Evolutionary conservation across 2,888 invertebrate genomes (phyloP), one percentile per base, ranked within the genome.

Genomic region (Prosopocoilus inquinatus): DNA sequence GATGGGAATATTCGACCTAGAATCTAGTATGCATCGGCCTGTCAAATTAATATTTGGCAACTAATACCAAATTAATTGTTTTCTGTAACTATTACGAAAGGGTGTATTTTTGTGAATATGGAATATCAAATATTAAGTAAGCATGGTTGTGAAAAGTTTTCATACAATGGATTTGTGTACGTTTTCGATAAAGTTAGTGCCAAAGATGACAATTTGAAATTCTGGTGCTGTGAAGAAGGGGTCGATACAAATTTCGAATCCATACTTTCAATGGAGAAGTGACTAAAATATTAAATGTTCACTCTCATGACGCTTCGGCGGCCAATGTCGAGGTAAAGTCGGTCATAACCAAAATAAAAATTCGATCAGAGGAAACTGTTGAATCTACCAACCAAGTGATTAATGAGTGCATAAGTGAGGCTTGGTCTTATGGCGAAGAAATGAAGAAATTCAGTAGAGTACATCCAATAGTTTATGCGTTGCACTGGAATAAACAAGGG

Each of bases 161-260:
- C 3, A 9, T 3, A 51, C 12, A n/a, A 13, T 33, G 51, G 44
- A 28, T 46, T 12, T 45, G 32, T 45, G 15, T 12, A 46, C 33
- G 33, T 11, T n/a, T 46, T 46, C 9, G 46, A 46, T n/a, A 46
- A 46, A 20, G 12, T 28, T 46, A 11, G 11, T 46, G 33, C 28
- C 28, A 20, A 9, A n/a, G 35, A 35, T 28, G 43, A 52, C 9
- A 8, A 34, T 16, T 38, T 47, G 35, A 43, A 56, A 28, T 52
- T 56, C 52, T 57, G 57, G 57, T 33, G 53, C 4, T 49, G 53
- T 47, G 57, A 57, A 32, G 35, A 54, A 41, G 12, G 33, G 43
- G 44, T 11, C 35, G 43, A n/a, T 54, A 43, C 36, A 57, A 57
- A 50, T 47, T 47, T 32, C 12, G 41, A 33, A 28, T 57, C 34